Evolutionary conservation across 2,888 invertebrate genomes (phyloP).

Genomic region (Drosophila mettleri): DNA sequence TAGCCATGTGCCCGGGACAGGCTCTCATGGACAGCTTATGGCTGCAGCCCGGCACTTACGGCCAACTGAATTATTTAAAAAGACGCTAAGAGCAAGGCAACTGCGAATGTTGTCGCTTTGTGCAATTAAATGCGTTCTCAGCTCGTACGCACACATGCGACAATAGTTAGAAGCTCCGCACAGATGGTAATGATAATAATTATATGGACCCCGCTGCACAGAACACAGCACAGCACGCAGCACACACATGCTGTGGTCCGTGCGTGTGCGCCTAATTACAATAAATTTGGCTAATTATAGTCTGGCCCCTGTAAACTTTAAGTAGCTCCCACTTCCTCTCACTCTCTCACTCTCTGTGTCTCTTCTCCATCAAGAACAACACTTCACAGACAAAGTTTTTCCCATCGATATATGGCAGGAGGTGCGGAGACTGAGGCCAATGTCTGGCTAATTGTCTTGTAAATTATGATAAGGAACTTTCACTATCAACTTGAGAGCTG

Average conservation of each 20-base stretch:
- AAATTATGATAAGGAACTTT: slow-evolving; percentile 79
- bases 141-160: slow-evolving; percentile 75
- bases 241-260: slow-evolving; percentile 44
- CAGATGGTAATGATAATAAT: slow-evolving; percentile 68
- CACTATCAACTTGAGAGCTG: slow-evolving; percentile 38
- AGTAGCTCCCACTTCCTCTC: slow-evolving; percentile 47
- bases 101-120: slow-evolving; percentile 64
- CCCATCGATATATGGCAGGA: slow-evolving; percentile 66
- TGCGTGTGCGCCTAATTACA: slow-evolving; percentile 79
- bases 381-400: slow-evolving; percentile 70
- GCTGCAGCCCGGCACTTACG: slow-evolving; percentile 54
- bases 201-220: slow-evolving; percentile 47
- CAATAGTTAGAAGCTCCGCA: slow-evolving; percentile 31
- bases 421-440: slow-evolving; percentile 31
- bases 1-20: slow-evolving; percentile 65
- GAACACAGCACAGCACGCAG: no score
- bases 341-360: slow-evolving; percentile 4
- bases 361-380: slow-evolving; percentile 5
- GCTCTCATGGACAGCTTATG: slow-evolving; percentile 39
- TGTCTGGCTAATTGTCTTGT: slow-evolving; percentile 79
- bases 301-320: slow-evolving; percentile 71
- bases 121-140: slow-evolving; percentile 77
- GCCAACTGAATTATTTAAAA: slow-evolving; percentile 78
- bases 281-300: slow-evolving; percentile 82
- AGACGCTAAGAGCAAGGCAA: slow-evolving; percentile 68